These are phyloP conservation scores for Eudemis profundana DNA, from an alignment of 2,888 invertebrate genomes.

Conservation along the genomic window DNA sequence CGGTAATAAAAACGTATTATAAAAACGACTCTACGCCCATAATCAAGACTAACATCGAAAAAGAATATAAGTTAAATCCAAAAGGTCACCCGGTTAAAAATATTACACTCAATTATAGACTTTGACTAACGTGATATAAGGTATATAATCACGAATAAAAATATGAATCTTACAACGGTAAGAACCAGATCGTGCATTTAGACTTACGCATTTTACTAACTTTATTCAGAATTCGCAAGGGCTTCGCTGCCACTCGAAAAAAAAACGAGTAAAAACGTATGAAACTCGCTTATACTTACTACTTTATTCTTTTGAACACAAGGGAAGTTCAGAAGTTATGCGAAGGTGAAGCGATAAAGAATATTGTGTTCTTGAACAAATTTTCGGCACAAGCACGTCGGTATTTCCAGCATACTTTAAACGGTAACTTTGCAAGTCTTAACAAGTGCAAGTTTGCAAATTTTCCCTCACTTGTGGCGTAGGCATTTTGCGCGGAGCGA, in stretches of 20 bases:
- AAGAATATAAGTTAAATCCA: background rate
- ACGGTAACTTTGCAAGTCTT: conserved; percentile 27
- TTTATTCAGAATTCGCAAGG: conserved; percentile 14
- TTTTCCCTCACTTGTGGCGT: conserved; percentile 4
- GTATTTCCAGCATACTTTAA: conserved; percentile 36
- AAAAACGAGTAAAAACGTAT: background rate
- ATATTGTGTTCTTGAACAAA: conserved; percentile 38
- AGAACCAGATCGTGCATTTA: conserved; percentile 1
- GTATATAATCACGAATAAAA: background rate
- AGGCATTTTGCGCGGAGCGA: background rate
- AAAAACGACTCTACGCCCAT: background rate
- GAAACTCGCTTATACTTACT: background rate
- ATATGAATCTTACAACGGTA: background rate
- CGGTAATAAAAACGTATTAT: background rate
- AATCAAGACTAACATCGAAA: background rate
- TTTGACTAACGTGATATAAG: background rate
- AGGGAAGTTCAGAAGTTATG: conserved; percentile 28
- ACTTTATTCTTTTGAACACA: background rate
- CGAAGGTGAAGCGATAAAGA: conserved; percentile 38
- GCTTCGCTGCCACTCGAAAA: background rate
- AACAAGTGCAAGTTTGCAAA: conserved; percentile 18
- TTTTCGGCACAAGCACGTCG: conserved; percentile 25
- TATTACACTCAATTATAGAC: background rate
- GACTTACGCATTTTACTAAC: conserved; percentile 30
- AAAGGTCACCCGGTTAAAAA: background rate